Evolutionary conservation across 35 echinoderm and acorn worm genomes (phyloP), one percentile per base, ranked within the genome.

Genomic region (Holothuria glaberrima): DNA sequence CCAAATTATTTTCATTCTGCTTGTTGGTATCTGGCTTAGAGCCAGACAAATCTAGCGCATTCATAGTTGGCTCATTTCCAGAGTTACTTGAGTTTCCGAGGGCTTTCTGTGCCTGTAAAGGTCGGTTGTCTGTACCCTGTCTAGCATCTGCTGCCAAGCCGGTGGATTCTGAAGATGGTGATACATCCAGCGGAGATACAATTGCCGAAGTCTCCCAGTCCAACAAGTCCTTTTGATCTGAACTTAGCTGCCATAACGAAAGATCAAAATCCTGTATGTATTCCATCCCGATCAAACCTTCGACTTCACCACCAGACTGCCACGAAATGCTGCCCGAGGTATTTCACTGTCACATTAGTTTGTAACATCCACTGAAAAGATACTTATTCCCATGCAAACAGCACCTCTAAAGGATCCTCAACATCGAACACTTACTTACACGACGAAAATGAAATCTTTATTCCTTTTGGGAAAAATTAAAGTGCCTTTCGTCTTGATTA

Each of bases 221-320:
- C 30, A 69, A 36, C 76, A 66, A 71, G 52, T 93, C 87, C 88
- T 96, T 90, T 54, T 89, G 91, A 36, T 89, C 89, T 16, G 90
- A 62, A 17, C 90, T 80, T 14, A 92, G 71, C 69, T 86, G 93
- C 93, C 94, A 96, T 25, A 92, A 70, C 46, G 68, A 86, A 75
- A 96, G 82, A 70, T 96, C 94, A 62, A 96, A 96, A 86, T 96
- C 91, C 63, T 92, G 88, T 29, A 96, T 96, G 88, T 96, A 96
- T 86, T 96, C 94, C 94, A 96, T 96, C 17, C 77, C 87, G 25
- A 96, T 24, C 34, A 90, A 22, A 25, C 41, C 24, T 78, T 78
- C 13, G 50, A 41, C 44, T 48, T 54, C 44, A 54, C 5, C 50
- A 54, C 50, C 50, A 0, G 50, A 12, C 50, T 54, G 50, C 50